Evolutionary conservation across 92 coral and sea anemone genomes (phyloP).

Genomic region (Isaurus tuberculatus): DNA sequence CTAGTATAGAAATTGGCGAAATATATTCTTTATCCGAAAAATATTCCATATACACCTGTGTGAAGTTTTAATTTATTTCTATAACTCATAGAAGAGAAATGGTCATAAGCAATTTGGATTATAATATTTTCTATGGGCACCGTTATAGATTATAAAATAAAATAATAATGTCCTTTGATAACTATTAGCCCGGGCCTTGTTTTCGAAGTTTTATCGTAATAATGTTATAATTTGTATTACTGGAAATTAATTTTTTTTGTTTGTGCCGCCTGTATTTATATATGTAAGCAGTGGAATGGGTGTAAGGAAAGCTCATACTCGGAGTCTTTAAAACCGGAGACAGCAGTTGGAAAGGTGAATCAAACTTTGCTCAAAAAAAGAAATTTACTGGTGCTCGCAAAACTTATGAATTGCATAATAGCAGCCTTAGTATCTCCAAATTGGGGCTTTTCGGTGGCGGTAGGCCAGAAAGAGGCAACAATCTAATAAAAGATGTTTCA

Average conservation of each 20-base stretch:
- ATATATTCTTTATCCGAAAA: no score
- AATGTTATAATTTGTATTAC: background rate
- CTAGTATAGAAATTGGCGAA: no score
- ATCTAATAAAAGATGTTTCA: background rate
- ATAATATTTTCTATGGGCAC: no score
- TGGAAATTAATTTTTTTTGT: background rate
- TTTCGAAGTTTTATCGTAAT: background rate
- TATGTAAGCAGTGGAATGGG: background rate
- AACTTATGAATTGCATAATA: background rate
- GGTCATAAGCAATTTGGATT: no score
- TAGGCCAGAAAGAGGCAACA: background rate
- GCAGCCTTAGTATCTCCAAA: background rate
- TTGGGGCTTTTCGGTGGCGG: background rate
- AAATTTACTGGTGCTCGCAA: background rate
- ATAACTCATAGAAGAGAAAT: no score
- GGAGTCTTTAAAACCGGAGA: background rate
- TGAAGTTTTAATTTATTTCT: no score
- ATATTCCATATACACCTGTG: no score
- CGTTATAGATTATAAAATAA: no score
- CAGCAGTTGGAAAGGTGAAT: background rate
- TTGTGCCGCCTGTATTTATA: background rate
- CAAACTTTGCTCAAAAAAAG: background rate
- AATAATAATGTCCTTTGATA: no score
- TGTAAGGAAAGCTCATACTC: background rate
- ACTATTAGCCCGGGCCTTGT: no score